Conservation (phyloP, 2,888 invertebrate genomes). For the Apotomis betuletana region DNA sequence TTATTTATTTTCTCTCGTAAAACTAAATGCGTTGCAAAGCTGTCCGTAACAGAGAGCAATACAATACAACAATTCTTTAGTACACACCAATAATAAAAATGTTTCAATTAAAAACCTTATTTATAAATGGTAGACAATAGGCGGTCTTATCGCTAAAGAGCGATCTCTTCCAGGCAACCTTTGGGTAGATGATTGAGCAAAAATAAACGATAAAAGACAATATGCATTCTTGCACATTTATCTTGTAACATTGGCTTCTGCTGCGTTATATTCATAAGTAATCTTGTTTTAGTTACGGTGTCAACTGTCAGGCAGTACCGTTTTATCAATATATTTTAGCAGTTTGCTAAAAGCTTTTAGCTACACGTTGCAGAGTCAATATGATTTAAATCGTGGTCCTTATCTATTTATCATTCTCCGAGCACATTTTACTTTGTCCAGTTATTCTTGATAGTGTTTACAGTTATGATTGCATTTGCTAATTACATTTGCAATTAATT, state of each 20-base stretch:
- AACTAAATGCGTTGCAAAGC: too few relatives aligned
- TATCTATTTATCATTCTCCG: conserved; percentile 1
- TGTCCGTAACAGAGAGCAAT: too few relatives aligned
- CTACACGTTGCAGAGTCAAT: conserved; percentile 20
- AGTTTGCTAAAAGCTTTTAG: conserved; percentile 32
- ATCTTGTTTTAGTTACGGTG: background rate
- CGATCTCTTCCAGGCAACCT: too few relatives aligned
- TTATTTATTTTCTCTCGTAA: too few relatives aligned
- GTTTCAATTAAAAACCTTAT: too few relatives aligned
- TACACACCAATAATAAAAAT: too few relatives aligned
- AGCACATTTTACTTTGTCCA: conserved; percentile 18
- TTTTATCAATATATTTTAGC: conserved; percentile 27
- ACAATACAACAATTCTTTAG: too few relatives aligned
- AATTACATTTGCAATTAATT: conserved; percentile 21
- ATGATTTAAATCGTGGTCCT: conserved; percentile 23
- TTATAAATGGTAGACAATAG: too few relatives aligned
- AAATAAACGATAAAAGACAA: too few relatives aligned
- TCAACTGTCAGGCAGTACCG: conserved; percentile 13
- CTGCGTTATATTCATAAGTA: background rate
- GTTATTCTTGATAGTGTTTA: conserved; percentile 4
- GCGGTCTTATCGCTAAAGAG: too few relatives aligned
- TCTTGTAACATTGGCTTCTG: background rate
- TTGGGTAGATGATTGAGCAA: too few relatives aligned
- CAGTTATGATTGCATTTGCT: conserved; percentile 28
- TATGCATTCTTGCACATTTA: too few relatives aligned